A percentile compares a stretch with the other conserved stretches of the same genome.
Conservation (phyloP, 2,888 invertebrate species). For the Carterocephalus palaemon region DNA sequence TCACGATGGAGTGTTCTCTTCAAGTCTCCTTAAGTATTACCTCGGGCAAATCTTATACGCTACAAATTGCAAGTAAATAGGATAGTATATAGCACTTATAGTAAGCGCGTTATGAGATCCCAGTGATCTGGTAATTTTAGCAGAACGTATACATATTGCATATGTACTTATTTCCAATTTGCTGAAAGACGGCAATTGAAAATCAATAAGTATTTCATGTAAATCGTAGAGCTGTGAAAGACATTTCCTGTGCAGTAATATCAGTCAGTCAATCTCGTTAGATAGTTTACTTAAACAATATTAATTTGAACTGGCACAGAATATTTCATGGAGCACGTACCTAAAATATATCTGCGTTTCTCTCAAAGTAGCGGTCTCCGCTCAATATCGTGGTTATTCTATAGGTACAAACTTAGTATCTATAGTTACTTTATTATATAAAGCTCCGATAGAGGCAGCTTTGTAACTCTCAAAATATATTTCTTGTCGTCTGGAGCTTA, state of each 20-base stretch:
- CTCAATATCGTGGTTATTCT: slow-evolving; percentile 8
- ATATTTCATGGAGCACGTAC: neutral
- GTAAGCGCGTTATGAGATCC: slow-evolving; percentile 9
- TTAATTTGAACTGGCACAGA: neutral
- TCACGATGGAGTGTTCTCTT: too few species aligned
- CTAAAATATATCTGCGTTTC: neutral
- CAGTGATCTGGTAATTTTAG: slow-evolving; percentile 10
- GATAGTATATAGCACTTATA: neutral
- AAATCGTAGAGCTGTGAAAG: slow-evolving; percentile 37
- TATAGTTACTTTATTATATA: slow-evolving; percentile 8
- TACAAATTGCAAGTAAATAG: neutral
- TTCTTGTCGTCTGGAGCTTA: slow-evolving; percentile 49
- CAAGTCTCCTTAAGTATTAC: too few species aligned
- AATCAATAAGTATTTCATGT: slow-evolving; percentile 46
- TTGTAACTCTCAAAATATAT: slow-evolving; percentile 44
- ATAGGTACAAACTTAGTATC: too few species aligned
- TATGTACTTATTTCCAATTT: slow-evolving; percentile 9
- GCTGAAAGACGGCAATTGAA: slow-evolving; percentile 38
- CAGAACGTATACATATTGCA: slow-evolving; percentile 8
- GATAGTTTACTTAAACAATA: neutral
- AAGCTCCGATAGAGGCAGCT: slow-evolving; percentile 25
- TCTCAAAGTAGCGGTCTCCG: slow-evolving; percentile 2
- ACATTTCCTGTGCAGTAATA: slow-evolving; percentile 30
- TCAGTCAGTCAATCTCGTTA: neutral
- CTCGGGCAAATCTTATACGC: too few species aligned